Evolutionary conservation across 2,797 vertebrate genomes (phyloP), one percentile per base, ranked within the genome.

Genomic region (Scolopax bukidnonensis): DNA sequence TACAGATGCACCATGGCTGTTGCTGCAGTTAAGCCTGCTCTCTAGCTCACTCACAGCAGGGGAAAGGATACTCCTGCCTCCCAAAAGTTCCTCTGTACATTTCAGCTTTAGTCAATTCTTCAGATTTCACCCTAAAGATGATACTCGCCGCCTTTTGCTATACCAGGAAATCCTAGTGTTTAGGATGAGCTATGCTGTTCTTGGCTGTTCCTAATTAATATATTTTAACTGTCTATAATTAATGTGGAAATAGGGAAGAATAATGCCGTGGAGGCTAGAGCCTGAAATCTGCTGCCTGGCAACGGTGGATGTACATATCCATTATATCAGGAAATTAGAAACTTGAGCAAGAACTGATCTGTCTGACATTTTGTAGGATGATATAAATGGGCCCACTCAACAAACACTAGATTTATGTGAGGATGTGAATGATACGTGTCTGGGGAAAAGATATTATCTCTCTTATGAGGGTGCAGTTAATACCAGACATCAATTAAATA

Each of bases 291-390:
- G 95, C 92, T 94, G 89, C 96, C 78, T 95, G 90, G 87, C 94
- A 97, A 94, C 81, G 0, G 54, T 91, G 36, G 60, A 87, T 90
- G 81, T 90, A 81, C 63, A 36, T 94, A 97, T 93, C 87, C 17
- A 48, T 93, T 93, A 82, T 84, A 90, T 54, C 63, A 94, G 81
- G 70, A 97, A 96, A 97, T 93, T 78, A 97, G 93, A 97, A 89
- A 91, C 83, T 89, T 81, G 87, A 86, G 61, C 56, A 87, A 90
- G 87, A 67, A 33, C 88, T 82, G 88, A 88, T 96, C 77, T 95
- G 47, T 83, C 87, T 97, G 96, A 97, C 95, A 96, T 96, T 97
- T 97, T 93, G 90, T 92, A 94, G 96, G 77, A 87, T 71, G 19
- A 93, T 93, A 91, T 92, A 94, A 92, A 94, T 88, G 95, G 75